phyloP scores from a whole-genome alignment of 1,140 invertebrate species.

The Schlechtendalia chinensis region DNA sequence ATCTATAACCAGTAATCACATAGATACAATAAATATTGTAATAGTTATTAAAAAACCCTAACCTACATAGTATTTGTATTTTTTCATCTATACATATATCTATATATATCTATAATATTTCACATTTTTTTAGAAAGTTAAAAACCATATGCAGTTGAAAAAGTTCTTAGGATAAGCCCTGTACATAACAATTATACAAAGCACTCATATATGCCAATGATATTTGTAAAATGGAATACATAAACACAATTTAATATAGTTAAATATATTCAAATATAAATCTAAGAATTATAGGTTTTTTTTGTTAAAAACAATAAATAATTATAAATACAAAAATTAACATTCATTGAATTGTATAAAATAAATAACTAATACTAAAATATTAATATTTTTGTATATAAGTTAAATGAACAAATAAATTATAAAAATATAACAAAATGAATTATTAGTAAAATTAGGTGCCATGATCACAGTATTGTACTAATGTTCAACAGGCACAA shows the following conservation, averaged over 20 bases:
- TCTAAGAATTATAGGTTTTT: constrained; percentile 43
- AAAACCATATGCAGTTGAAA: too few species aligned
- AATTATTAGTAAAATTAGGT: background rate
- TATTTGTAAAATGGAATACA: too few species aligned
- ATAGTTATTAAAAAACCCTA: too few species aligned
- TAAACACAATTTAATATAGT: background rate
- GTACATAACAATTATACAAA: too few species aligned
- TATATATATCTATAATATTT: too few species aligned
- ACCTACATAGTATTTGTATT: too few species aligned
- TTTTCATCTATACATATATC: too few species aligned
- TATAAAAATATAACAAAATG: background rate
- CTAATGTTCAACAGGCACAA: background rate
- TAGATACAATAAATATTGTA: too few species aligned
- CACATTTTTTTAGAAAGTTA: too few species aligned
- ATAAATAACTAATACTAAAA: background rate
- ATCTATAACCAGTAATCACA: too few species aligned
- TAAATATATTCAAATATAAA: constrained; percentile 7
- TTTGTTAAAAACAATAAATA: background rate
- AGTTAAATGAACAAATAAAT: background rate
- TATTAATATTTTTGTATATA: background rate
- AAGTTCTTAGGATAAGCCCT: too few species aligned
- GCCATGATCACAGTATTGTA: background rate
- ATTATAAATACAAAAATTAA: constrained; percentile 12
- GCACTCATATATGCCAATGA: too few species aligned
- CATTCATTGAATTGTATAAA: background rate